Evolutionary conservation across 2,113 vertebrate genomes (phyloP).

Genomic region (Osmerus mordax): DNA sequence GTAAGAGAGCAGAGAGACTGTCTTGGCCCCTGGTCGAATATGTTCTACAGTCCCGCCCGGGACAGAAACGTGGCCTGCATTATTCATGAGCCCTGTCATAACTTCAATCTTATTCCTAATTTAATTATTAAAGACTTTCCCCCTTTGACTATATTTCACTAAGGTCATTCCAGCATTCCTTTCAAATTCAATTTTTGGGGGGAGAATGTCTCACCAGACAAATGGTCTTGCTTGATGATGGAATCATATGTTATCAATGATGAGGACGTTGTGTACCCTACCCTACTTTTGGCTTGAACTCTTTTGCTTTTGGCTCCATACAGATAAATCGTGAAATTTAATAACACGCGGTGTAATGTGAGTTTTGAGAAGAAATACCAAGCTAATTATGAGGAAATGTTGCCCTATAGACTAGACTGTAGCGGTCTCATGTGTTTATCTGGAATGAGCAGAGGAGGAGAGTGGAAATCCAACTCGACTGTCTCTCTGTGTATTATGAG

Average conservation of each 20-base stretch:
- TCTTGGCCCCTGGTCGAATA: slow-evolving; percentile 61
- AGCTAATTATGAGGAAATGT: slow-evolving; percentile 42
- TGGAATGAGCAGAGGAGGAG: slow-evolving; percentile 23
- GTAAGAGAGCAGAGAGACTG: slow-evolving; percentile 56
- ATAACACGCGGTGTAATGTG: slow-evolving; percentile 44
- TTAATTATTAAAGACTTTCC: slow-evolving; percentile 54
- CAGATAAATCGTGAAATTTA: background rate
- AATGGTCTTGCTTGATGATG: slow-evolving; percentile 39
- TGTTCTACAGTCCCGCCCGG: slow-evolving; percentile 78
- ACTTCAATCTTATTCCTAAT: slow-evolving; percentile 67
- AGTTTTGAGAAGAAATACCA: slow-evolving; percentile 16
- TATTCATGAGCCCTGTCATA: slow-evolving; percentile 73
- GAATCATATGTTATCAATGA: slow-evolving; percentile 46
- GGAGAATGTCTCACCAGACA: slow-evolving; percentile 33
- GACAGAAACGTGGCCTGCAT: slow-evolving; percentile 78
- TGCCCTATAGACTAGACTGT: slow-evolving; percentile 27
- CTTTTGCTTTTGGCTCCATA: background rate
- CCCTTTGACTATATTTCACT: slow-evolving; percentile 49
- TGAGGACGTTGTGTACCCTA: background rate
- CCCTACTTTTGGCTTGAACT: background rate
- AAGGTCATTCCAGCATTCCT: slow-evolving; percentile 36
- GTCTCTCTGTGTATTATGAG: slow-evolving; percentile 26
- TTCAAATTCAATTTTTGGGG: slow-evolving; percentile 33
- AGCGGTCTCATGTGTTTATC: slow-evolving; percentile 53
- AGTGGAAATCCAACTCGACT: background rate